A percentile compares a stretch with the other conserved stretches of the same genome.
These are phyloP conservation scores for Margarornis squamiger DNA, from an alignment of 2,797 vertebrate species.

Conservation along the genomic window DNA sequence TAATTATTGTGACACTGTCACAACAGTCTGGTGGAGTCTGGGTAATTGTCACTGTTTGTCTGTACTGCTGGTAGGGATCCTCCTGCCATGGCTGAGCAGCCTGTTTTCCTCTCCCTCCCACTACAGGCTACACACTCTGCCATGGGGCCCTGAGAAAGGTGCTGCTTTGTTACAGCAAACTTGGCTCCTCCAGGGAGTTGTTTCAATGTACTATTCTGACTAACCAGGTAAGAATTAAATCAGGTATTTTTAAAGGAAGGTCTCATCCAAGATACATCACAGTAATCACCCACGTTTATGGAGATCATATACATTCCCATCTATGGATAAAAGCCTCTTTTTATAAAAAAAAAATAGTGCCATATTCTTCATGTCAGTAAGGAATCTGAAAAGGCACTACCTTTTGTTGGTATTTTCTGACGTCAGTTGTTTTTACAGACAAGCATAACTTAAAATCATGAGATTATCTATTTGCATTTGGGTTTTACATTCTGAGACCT, in stretches of 20 bases:
- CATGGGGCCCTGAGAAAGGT: not conserved
- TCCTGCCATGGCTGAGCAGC: not conserved
- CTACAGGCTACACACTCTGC: not conserved
- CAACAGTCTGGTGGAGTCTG: not conserved
- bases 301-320: accelerated
- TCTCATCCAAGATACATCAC: not conserved
- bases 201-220: not conserved
- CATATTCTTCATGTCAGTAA: not conserved
- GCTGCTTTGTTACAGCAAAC: not conserved
- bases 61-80: not conserved
- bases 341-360: not conserved
- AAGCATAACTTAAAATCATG: not conserved
- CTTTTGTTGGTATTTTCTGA: not conserved
- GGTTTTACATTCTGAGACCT: not conserved
- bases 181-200: not conserved
- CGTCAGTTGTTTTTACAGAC: not conserved
- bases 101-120: not conserved
- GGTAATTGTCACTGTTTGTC: not conserved
- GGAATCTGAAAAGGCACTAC: not conserved
- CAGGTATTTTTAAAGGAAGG: not conserved
- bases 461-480: not conserved
- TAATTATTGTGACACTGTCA: not conserved
- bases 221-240: not conserved
- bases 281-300: not conserved
- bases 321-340: not conserved